A percentile compares a stretch with the other conserved stretches of the same genome.
Conservation (phyloP, 2,888 invertebrate species). For the Drosophila fulvimacula region DNA sequence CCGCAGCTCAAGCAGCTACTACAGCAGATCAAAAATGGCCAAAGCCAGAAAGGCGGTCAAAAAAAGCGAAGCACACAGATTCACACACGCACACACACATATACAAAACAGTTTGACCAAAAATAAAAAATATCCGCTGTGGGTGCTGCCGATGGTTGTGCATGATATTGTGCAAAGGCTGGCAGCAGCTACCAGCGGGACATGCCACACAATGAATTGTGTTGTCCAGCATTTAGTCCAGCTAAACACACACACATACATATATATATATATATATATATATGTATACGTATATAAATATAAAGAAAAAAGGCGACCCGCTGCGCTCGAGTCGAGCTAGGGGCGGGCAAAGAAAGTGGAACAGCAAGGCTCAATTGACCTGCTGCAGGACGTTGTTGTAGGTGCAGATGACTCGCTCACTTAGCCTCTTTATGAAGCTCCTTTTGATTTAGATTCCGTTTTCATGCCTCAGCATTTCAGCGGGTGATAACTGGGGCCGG, state of each 20-base stretch:
- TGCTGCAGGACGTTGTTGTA: slow-evolving; percentile 10
- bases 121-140: slow-evolving; percentile 40
- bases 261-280: slow-evolving; percentile 10
- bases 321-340: slow-evolving; percentile 34
- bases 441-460: slow-evolving; percentile 34
- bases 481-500: background rate
- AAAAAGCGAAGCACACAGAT: slow-evolving; percentile 22
- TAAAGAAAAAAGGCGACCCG: slow-evolving; percentile 32
- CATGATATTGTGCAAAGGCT: slow-evolving; percentile 36
- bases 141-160: slow-evolving; percentile 7
- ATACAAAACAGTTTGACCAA: slow-evolving; percentile 35
- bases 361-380: slow-evolving; percentile 44
- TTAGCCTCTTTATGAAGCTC: slow-evolving; percentile 30
- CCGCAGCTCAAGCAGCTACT: slow-evolving; percentile 79
- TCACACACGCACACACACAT: slow-evolving; percentile 9
- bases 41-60: slow-evolving; percentile 76
- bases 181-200: slow-evolving; percentile 64
- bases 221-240: slow-evolving; percentile 78
- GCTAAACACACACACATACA: slow-evolving; percentile 40
- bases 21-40: slow-evolving; percentile 68
- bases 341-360: slow-evolving; percentile 11
- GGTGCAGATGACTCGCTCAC: slow-evolving; percentile 39
- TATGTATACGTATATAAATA: slow-evolving; percentile 9
- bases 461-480: slow-evolving; percentile 11
- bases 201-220: slow-evolving; percentile 77